Base-by-base conservation (phyloP, 2,113 vertebrate species). In the Serinus canaria region DNA sequence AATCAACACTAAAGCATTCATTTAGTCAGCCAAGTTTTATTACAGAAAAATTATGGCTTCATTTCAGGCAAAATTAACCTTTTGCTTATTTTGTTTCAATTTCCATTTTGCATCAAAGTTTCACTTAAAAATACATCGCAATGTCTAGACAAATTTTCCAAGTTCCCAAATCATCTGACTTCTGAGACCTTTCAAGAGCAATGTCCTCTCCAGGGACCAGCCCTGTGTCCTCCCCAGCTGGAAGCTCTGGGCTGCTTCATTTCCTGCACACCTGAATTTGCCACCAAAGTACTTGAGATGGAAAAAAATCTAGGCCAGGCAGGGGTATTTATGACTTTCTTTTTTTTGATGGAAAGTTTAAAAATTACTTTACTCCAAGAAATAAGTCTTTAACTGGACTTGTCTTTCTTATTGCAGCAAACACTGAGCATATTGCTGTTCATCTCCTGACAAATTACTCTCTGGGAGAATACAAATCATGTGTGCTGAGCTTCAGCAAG, bases 401-500 rank as follows among this genome's bases (percentile, higher is more conserved):
- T 81, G 72, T 60, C 93, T 88, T 47, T 44, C 75, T 83, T 64
- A 33, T 41, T 70, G 82, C 72, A 85, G 92, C 82, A 92, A 94
- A 95, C 79, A 68, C 52, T 25, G 79, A 93, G 73, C 49, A 35
- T 33, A 84, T 21, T 62, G 80, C 93, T 68, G 88, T 58, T 90
- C 90, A 68, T 72, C 74, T 82, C 85, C 93, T 93, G 92, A 94
- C 56, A 83, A 90, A 92, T 92, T 83, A 89, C 86, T 75, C 94
- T 93, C 92, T 2, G 4, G 52, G 56, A 94, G 80, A 93, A 89
- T 30, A 96, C 83, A 93, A 86, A 90, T 92, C 92, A 92, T 33
- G 35, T 4, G 6, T 43, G 76, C 82, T 72, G 80, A 96, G 90
- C 83, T 90, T 60, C 72, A 60, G 83, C 52, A 75, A 74, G 37